Base-by-base conservation (phyloP, 2,888 invertebrate species). In the Galeopsomyia nigrocyanea region DNA sequence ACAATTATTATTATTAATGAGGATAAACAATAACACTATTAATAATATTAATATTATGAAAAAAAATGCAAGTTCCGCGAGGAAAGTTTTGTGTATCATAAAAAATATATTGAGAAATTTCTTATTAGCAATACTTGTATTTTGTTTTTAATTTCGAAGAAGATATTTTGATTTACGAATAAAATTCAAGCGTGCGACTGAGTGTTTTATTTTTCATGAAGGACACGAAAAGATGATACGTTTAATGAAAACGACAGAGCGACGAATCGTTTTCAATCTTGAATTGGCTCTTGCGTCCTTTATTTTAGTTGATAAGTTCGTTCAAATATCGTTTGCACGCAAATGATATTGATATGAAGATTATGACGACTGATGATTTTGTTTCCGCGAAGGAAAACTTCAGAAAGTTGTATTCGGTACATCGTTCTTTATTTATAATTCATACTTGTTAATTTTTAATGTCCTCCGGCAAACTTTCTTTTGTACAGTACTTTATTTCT, bases 31-130 rank as follows among this genome's bases (percentile, higher is more conserved):
- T 71, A 71, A 9, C 10, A 39, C 68, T 71, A 74, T 64, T 74
- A 71, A 68, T 71, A 74, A 68, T 71, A 69, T 63, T 70, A 74
- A 74, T 74, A 68, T 64, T 74, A 39, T 39, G 2, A 68, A 74
- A 64, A 78, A 2, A 69, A 80, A 77, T 79, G 80, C 79, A 80
- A 82, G 80, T 80, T 79, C 78, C 79, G 77, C 67, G 75, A 76
- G 79, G 75, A 79, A 79, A 74, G 75, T 78, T 80, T 79, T 78
- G 78, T 80, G 79, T 81, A 74, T 68, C 67, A 65, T 74, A 68
- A 22, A 5, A 31, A 5, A 39, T 31, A 74, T 76, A 76, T 74
- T 66, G n/a, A 72, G 51, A 69, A 62, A 67, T 17, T 77, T 78
- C 7, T 53, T 71, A 39, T 39, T 64, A 65, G 65, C 17, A 68